Conservation (phyloP, 2,113 vertebrate genomes). For the Bambusicola thoracicus region DNA sequence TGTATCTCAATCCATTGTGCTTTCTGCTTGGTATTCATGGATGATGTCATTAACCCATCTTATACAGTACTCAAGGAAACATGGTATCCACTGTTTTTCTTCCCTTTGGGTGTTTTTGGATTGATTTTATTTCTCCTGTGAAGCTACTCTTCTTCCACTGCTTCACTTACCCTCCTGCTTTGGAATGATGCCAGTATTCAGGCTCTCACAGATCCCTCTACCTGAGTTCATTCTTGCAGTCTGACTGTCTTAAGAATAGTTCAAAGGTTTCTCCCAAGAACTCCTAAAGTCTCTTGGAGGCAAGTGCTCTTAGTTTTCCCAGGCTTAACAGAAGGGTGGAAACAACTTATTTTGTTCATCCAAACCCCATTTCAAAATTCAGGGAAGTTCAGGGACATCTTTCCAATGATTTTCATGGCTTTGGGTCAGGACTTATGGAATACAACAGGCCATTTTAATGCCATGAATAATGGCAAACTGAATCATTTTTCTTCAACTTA, state of each 20-base stretch:
- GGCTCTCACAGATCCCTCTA: background rate
- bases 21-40: conserved; percentile 38
- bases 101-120: background rate
- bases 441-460: conserved; percentile 2
- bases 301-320: background rate
- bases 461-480: background rate
- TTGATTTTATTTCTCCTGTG: background rate
- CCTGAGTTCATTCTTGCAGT: background rate
- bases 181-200: conserved; percentile 3
- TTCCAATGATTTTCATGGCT: conserved; percentile 36
- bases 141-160: background rate
- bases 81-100: conserved; percentile 19
- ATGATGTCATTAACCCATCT: conserved; percentile 8
- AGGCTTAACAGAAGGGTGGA: background rate
- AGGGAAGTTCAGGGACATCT: background rate
- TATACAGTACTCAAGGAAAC: background rate
- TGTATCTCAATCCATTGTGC: conserved; percentile 44
- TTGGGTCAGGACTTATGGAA: conserved; percentile 29
- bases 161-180: conserved; percentile 16
- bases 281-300: background rate
- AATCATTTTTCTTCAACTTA: background rate
- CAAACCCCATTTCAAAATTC: background rate
- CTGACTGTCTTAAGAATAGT: background rate
- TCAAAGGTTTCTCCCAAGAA: background rate
- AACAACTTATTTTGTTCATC: background rate